These are phyloP conservation scores for Bombyx huttoni DNA, from an alignment of 2,888 invertebrate species.

Conservation along the genomic window DNA sequence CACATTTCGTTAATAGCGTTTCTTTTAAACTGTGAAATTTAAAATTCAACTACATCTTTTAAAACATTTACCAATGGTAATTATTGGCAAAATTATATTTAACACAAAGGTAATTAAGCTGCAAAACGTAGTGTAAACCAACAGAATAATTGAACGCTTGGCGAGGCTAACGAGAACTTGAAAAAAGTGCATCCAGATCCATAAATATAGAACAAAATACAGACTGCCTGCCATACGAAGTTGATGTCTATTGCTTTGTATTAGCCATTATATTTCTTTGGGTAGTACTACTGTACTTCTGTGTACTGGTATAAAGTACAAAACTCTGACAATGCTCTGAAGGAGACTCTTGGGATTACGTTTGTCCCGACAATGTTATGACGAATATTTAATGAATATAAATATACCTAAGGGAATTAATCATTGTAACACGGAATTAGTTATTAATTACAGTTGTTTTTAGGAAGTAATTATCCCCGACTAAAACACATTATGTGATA, in stretches of 20 bases:
- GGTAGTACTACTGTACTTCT: no score
- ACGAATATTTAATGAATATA: not conserved
- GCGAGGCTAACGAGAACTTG: slow-evolving; percentile 31
- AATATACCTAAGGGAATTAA: no score
- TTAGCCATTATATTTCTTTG: slow-evolving; percentile 19
- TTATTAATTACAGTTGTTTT: no score
- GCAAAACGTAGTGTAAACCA: slow-evolving; percentile 11
- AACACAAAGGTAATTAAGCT: slow-evolving; percentile 1
- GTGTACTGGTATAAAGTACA: slow-evolving; percentile 26
- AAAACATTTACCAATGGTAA: not conserved
- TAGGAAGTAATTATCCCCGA: not conserved
- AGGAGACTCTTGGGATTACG: slow-evolving; percentile 49
- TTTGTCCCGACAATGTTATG: slow-evolving; percentile 4
- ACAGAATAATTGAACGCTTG: slow-evolving; percentile 21
- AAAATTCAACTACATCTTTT: no score
- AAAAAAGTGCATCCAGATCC: slow-evolving; percentile 33
- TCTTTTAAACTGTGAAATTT: no score
- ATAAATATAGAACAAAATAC: slow-evolving; percentile 27
- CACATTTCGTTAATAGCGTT: no score
- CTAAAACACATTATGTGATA: not conserved
- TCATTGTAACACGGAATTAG: no score
- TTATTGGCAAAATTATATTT: not conserved
- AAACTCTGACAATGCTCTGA: slow-evolving; percentile 53
- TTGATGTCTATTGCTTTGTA: slow-evolving; percentile 11
- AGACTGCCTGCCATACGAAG: slow-evolving; percentile 12